These are phyloP conservation scores for Threskiornis aethiopicus DNA, from an alignment of 2,797 vertebrate species.

Conservation along the genomic window DNA sequence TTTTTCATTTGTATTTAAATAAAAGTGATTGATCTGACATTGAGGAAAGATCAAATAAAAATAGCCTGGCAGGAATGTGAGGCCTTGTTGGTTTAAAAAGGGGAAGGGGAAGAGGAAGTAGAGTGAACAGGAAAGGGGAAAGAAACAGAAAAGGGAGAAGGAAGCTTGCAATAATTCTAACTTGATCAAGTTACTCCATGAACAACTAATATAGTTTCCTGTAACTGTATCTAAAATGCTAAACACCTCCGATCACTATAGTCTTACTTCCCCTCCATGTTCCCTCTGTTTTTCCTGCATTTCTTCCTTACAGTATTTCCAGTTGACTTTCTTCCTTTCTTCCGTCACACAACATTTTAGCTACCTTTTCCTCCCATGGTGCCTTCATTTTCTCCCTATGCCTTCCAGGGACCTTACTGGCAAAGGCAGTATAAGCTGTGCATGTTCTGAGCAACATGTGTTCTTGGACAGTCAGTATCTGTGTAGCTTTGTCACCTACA, in stretches of 20 bases:
- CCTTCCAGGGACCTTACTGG: neutral
- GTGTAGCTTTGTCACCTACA: neutral
- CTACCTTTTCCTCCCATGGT: neutral
- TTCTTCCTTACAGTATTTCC: neutral
- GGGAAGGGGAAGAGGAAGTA: neutral
- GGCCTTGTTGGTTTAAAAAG: neutral
- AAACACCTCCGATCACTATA: neutral
- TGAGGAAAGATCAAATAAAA: slow-evolving; percentile 7
- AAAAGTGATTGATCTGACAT: slow-evolving; percentile 10
- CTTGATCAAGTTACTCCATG: neutral
- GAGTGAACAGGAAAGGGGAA: neutral
- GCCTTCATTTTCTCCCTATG: neutral
- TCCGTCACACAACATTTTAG: neutral
- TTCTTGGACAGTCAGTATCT: neutral
- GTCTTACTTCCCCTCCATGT: rapidly evolving
- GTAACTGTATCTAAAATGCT: neutral
- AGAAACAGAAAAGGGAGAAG: neutral
- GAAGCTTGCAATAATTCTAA: neutral
- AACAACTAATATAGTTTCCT: neutral
- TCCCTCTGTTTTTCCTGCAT: neutral
- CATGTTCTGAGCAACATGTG: neutral
- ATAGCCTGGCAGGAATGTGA: neutral
- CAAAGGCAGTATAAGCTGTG: neutral
- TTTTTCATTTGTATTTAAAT: slow-evolving; percentile 31
- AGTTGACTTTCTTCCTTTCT: neutral